These are phyloP conservation scores for Scaptomyza cyrtandrae DNA, from an alignment of 2,888 invertebrate species.

Conservation along the genomic window DNA sequence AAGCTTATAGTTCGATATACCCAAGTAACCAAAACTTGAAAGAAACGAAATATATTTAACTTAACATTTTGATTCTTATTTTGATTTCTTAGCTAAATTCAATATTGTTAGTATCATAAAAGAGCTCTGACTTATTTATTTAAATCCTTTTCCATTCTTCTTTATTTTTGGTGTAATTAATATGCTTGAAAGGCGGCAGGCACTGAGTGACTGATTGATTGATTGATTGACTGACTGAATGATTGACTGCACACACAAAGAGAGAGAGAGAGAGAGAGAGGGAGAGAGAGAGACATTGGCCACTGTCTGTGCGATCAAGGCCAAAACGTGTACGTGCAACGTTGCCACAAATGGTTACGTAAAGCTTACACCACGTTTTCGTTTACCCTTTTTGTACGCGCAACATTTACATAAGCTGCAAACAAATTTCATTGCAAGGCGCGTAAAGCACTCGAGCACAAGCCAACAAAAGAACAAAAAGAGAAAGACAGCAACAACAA, in stretches of 20 bases:
- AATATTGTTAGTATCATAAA: no score
- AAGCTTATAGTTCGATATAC: no score
- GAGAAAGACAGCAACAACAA: no score
- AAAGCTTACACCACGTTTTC: conserved; percentile 18
- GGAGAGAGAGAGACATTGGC: neutral
- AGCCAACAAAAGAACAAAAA: neutral
- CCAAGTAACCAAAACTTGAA: no score
- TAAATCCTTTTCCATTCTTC: no score
- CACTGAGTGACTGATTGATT: conserved; percentile 12
- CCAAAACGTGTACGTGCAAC: conserved; percentile 21
- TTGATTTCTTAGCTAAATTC: no score
- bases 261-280: neutral
- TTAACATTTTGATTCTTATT: no score
- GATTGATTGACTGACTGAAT: conserved; percentile 12
- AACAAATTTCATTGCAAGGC: conserved; percentile 28
- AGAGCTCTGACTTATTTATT: no score
- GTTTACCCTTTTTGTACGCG: conserved; percentile 17
- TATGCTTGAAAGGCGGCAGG: conserved; percentile 32
- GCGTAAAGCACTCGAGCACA: conserved; percentile 31
- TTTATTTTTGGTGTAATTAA: conserved; percentile 34
- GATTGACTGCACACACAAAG: neutral
- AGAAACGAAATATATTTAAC: no score
- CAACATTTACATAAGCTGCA: conserved; percentile 43
- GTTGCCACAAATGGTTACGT: conserved; percentile 6
- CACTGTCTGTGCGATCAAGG: conserved; percentile 42